Evolutionary conservation across 2,888 invertebrate genomes (phyloP).

Genomic region (Sclerodermus sp.): DNA sequence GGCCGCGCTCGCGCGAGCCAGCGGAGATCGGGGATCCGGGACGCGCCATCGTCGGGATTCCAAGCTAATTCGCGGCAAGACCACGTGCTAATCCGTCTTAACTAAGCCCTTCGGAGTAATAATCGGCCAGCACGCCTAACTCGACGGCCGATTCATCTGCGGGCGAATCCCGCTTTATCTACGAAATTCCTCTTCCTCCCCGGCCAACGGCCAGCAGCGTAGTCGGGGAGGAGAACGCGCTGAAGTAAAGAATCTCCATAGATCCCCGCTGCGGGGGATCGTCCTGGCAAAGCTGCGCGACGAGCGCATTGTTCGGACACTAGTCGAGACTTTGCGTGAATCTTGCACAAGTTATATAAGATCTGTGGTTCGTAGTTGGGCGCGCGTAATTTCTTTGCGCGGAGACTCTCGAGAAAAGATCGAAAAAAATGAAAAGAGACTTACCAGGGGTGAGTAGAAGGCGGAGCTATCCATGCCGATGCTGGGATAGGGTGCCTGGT

Average conservation of each 20-base stretch:
- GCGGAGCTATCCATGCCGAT: conserved; percentile 93
- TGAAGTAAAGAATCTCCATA: too few relatives aligned
- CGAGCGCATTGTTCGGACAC: too few relatives aligned
- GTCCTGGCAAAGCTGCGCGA: too few relatives aligned
- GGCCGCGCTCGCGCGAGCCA: conserved; percentile 19
- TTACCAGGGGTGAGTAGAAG: conserved; percentile 93
- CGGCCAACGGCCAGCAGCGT: too few relatives aligned
- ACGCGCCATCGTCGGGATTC: conserved; percentile 32
- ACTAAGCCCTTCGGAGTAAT: conserved; percentile 32
- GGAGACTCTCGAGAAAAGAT: too few relatives aligned
- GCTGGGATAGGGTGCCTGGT: conserved; percentile 90
- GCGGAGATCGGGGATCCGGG: conserved; percentile 2
- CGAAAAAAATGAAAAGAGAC: conserved; percentile 54
- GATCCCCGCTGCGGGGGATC: too few relatives aligned
- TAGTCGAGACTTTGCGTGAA: too few relatives aligned
- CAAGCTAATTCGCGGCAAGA: conserved; percentile 41
- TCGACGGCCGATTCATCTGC: conserved; percentile 39
- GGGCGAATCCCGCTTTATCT: conserved; percentile 6
- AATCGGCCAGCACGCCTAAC: conserved; percentile 38
- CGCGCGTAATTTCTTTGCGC: too few relatives aligned
- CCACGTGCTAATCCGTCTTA: conserved; percentile 35
- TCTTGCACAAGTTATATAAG: too few relatives aligned
- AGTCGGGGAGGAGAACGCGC: too few relatives aligned
- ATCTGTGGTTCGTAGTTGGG: too few relatives aligned
- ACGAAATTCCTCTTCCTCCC: too few relatives aligned